These are phyloP conservation scores for Atta cephalotes DNA, from an alignment of 1,140 invertebrate species.

Conservation along the genomic window DNA sequence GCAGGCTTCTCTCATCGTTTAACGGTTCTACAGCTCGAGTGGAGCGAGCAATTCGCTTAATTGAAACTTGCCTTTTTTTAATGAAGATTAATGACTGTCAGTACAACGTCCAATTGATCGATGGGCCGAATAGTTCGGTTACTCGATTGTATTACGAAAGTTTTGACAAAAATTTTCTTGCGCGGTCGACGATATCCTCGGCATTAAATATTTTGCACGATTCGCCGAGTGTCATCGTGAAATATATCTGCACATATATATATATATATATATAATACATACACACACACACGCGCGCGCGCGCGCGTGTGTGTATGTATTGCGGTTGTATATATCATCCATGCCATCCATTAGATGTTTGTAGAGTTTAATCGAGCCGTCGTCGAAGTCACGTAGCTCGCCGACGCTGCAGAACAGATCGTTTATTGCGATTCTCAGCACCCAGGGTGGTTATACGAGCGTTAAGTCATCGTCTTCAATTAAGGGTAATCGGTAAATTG, in stretches of 20 bases:
- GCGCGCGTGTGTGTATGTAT: neutral
- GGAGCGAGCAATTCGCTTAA: constrained; percentile 65
- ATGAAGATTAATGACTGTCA: constrained; percentile 69
- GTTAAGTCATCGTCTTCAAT: constrained; percentile 85
- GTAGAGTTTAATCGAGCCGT: constrained; percentile 72
- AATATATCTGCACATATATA: too few relatives aligned
- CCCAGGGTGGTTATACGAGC: constrained; percentile 73
- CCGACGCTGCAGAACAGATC: constrained; percentile 81
- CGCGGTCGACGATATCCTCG: neutral
- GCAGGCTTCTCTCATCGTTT: constrained; percentile 26
- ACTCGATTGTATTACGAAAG: constrained; percentile 26
- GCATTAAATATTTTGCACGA: constrained; percentile 64
- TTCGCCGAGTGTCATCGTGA: neutral
- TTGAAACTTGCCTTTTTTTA: constrained; percentile 67
- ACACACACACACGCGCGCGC: too few relatives aligned
- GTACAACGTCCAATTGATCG: constrained; percentile 56
- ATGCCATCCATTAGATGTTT: constrained; percentile 51
- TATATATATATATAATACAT: neutral
- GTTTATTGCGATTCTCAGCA: constrained; percentile 77
- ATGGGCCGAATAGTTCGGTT: constrained; percentile 18
- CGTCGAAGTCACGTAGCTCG: constrained; percentile 73
- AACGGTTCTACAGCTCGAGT: constrained; percentile 30
- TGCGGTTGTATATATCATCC: constrained; percentile 35
- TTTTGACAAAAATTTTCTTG: constrained; percentile 30
- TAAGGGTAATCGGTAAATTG: constrained; percentile 86